These are phyloP conservation scores for Calidris pugnax DNA, from an alignment of 2,113 vertebrate species.

Conservation along the genomic window DNA sequence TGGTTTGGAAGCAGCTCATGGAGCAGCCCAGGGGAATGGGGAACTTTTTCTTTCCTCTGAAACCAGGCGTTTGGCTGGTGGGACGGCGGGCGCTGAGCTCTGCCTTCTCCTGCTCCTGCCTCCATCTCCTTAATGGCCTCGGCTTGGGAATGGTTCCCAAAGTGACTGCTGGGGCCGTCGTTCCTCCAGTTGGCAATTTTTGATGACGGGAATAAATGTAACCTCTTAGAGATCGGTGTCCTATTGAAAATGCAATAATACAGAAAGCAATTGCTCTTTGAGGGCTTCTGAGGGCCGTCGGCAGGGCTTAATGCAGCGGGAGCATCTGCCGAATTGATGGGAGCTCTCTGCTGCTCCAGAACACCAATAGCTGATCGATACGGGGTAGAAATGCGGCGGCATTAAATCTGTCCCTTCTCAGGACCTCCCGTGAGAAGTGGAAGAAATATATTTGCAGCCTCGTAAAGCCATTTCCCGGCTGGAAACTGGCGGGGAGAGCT, in stretches of 20 bases:
- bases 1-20: neutral
- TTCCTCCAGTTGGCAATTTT: neutral
- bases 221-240: neutral
- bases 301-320: neutral
- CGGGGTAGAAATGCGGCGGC: neutral
- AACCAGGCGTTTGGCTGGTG: rapidly evolving
- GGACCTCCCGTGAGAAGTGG: neutral
- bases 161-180: neutral
- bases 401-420: neutral
- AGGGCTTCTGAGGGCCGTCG: neutral
- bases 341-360: neutral
- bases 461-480: neutral
- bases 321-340: neutral
- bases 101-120: neutral
- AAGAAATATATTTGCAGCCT: neutral
- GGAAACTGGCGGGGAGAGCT: neutral
- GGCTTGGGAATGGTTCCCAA: neutral
- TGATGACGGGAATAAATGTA: neutral
- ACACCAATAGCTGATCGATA: neutral
- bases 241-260: neutral
- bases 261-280: neutral
- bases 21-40: neutral
- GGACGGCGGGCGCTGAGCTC: neutral
- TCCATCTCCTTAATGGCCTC: neutral
- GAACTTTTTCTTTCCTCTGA: neutral